Percentiles rank a stretch among this genome's conserved stretches.
Evolutionary conservation across 2,113 vertebrate species (phyloP).

Genomic region (Amphiprion percula): DNA sequence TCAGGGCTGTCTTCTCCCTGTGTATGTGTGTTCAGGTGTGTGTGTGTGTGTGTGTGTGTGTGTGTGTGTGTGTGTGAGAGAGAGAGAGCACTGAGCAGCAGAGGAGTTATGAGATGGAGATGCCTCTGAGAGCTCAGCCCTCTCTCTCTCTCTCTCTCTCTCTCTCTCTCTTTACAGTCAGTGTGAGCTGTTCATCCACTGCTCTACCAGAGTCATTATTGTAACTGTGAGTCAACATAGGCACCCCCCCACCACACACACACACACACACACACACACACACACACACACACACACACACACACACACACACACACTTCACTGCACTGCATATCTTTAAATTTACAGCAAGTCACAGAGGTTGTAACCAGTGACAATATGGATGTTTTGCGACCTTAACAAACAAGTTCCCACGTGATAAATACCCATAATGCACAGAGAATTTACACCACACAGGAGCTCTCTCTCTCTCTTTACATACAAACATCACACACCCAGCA

Average conservation of each 20-base stretch:
- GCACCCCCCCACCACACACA: conserved; percentile 12
- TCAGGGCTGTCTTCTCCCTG: conserved; percentile 29
- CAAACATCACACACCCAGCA: conserved; percentile 49
- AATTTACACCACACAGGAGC: background rate
- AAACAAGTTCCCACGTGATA: background rate
- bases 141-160: conserved; percentile 28
- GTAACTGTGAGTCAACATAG: conserved; percentile 69
- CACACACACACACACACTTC: conserved; percentile 4
- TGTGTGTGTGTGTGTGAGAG: conserved; percentile 38
- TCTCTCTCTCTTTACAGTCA: conserved; percentile 54
- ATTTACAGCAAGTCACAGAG: conserved; percentile 12
- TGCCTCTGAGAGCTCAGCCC: conserved; percentile 64
- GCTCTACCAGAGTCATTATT: conserved; percentile 60
- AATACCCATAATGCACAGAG: conserved; percentile 1
- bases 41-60: conserved; percentile 43
- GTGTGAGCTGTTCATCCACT: conserved; percentile 60
- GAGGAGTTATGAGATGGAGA: conserved; percentile 67
- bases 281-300: conserved; percentile 5
- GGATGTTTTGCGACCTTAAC: background rate
- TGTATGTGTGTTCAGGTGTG: conserved; percentile 25
- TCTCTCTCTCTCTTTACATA: background rate
- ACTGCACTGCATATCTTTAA: background rate
- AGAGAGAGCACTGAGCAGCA: conserved; percentile 28
- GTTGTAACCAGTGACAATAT: background rate
- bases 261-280: conserved; percentile 19